These are phyloP conservation scores for Gymnobelideus leadbeateri DNA, from an alignment of 2,113 vertebrate genomes.

Conservation along the genomic window DNA sequence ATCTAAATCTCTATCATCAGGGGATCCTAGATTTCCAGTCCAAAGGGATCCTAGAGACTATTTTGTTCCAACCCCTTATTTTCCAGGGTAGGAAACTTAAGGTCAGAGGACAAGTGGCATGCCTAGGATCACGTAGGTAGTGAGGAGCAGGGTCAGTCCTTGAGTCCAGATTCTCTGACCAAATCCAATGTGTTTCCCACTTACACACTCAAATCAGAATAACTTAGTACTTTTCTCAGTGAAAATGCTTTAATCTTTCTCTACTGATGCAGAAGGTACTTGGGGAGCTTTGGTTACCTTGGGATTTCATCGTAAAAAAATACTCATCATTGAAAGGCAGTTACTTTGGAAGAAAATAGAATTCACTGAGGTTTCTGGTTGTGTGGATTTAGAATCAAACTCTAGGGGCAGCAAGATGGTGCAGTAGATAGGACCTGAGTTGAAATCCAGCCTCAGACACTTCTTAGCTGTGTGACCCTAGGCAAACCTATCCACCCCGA, in stretches of 20 bases:
- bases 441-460: background rate
- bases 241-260: constrained; percentile 16
- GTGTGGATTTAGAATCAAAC: background rate
- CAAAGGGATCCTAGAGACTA: background rate
- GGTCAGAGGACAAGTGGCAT: background rate
- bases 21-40: background rate
- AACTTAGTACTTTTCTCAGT: background rate
- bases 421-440: background rate
- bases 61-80: background rate
- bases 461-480: background rate
- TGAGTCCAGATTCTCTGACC: background rate
- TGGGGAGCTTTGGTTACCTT: constrained; percentile 28
- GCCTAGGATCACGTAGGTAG: background rate
- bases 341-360: background rate
- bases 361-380: background rate
- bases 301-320: background rate
- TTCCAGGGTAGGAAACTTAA: background rate
- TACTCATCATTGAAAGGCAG: background rate
- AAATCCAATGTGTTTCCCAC: background rate
- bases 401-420: background rate
- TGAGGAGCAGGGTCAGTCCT: background rate
- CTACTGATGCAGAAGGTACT: background rate
- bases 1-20: background rate
- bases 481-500: too few relatives aligned
- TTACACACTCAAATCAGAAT: background rate